Evolutionary conservation across 2,888 invertebrate genomes (phyloP).

Genomic region (Uloborus plumipes): DNA sequence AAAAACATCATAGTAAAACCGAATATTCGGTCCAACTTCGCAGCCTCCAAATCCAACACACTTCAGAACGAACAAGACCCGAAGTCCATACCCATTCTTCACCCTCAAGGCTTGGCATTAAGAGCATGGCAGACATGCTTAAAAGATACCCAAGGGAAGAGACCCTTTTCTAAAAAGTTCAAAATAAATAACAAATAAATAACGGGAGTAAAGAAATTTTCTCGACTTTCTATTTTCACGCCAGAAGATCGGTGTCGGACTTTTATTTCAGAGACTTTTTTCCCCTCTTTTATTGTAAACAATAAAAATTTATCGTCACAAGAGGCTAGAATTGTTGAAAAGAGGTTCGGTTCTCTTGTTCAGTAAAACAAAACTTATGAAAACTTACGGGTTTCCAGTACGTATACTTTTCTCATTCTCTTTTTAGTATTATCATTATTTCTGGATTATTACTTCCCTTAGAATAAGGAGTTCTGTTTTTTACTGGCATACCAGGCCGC

Average conservation of each 20-base stretch:
- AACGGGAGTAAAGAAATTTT: slow-evolving; percentile 27
- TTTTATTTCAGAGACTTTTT: slow-evolving; percentile 33
- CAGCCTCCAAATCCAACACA: too few species aligned
- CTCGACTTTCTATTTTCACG: slow-evolving; percentile 44
- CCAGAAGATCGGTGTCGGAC: slow-evolving; percentile 43
- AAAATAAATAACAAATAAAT: slow-evolving; percentile 44
- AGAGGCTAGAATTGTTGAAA: slow-evolving; percentile 19
- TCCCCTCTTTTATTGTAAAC: slow-evolving; percentile 32
- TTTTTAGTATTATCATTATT: background rate
- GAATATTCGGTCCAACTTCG: too few species aligned
- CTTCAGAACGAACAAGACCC: background rate
- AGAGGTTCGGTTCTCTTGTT: slow-evolving; percentile 1
- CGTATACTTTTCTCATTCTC: background rate
- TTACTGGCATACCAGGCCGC: too few species aligned
- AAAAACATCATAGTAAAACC: too few species aligned
- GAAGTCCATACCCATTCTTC: slow-evolving; percentile 37
- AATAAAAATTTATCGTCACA: slow-evolving; percentile 37
- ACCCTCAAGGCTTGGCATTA: slow-evolving; percentile 40
- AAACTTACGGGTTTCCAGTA: background rate
- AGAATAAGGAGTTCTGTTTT: too few species aligned
- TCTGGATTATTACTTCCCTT: too few species aligned
- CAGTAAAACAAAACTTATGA: background rate
- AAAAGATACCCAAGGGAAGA: slow-evolving; percentile 43
- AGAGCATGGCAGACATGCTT: slow-evolving; percentile 25
- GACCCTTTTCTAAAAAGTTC: slow-evolving; percentile 4